These are phyloP conservation scores for Lutraria rhynchaena DNA, from an alignment of 1,140 invertebrate species.

Conservation along the genomic window DNA sequence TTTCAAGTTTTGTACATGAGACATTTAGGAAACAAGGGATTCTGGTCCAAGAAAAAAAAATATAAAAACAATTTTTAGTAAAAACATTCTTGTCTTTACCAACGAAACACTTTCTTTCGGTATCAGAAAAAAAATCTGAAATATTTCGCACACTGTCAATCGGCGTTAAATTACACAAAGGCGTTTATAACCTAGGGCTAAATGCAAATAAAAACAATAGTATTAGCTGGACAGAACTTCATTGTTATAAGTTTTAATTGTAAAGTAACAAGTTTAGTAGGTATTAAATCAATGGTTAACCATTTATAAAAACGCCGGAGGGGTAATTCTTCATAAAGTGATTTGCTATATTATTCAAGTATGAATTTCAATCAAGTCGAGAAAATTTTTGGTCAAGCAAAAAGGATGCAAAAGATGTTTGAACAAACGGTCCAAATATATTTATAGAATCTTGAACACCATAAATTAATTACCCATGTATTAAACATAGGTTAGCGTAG, in stretches of 20 bases:
- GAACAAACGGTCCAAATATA: too few species aligned
- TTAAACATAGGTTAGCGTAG: conserved; percentile 16
- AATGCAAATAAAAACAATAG: conserved; percentile 34
- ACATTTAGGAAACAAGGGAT: too few species aligned
- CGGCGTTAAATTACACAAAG: too few species aligned
- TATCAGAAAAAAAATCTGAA: too few species aligned
- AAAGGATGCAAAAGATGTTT: too few species aligned
- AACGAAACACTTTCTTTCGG: too few species aligned
- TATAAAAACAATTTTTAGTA: too few species aligned
- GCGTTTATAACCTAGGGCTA: neutral
- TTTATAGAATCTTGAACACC: conserved; percentile 28
- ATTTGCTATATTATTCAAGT: conserved; percentile 32
- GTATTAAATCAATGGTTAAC: conserved; percentile 37
- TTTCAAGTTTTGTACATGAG: too few species aligned
- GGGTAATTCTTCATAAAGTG: conserved; percentile 14
- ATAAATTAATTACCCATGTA: conserved; percentile 8
- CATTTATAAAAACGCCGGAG: conserved; percentile 21
- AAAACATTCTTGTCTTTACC: too few species aligned
- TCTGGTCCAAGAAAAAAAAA: too few species aligned
- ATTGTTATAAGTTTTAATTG: conserved; percentile 23
- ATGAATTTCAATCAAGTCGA: conserved; percentile 20
- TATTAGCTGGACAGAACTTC: conserved; percentile 32
- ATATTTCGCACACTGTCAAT: too few species aligned
- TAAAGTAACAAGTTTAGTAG: conserved; percentile 21
- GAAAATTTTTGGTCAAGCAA: too few species aligned